Evolutionary conservation across 2,113 vertebrate species (phyloP).

Genomic region (Symphodus melops): DNA sequence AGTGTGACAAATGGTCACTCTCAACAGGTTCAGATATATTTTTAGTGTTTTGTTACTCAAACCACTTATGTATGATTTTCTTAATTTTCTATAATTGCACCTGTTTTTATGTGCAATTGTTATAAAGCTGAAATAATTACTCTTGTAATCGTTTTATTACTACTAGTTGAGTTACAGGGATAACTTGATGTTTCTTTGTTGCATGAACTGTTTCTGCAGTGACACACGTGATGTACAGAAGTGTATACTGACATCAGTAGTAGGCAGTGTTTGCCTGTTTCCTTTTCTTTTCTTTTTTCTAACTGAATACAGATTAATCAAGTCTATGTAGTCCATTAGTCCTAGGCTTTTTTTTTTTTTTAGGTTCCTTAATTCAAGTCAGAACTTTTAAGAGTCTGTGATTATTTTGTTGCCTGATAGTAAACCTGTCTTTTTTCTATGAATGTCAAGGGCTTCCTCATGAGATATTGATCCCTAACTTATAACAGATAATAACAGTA

Average conservation of each 20-base stretch:
- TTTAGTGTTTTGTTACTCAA: constrained; percentile 10
- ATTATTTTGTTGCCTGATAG: constrained; percentile 91
- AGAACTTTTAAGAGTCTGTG: constrained; percentile 88
- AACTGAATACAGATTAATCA: constrained; percentile 58
- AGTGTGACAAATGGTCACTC: constrained; percentile 53
- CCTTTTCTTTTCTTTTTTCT: constrained; percentile 84
- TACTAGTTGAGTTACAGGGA: constrained; percentile 83
- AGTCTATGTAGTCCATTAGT: constrained; percentile 57
- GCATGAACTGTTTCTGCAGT: constrained; percentile 89
- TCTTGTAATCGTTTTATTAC: constrained; percentile 69
- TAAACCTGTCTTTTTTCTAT: constrained; percentile 89
- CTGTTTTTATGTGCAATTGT: constrained; percentile 73
- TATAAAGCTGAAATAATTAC: constrained; percentile 67
- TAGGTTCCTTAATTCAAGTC: constrained; percentile 88
- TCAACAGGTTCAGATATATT: constrained; percentile 44
- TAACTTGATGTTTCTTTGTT: constrained; percentile 88
- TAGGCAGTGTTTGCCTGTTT: constrained; percentile 90
- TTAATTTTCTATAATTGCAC: constrained; percentile 70
- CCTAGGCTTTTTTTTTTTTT: constrained; percentile 46
- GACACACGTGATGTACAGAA: constrained; percentile 88
- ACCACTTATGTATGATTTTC: constrained; percentile 26
- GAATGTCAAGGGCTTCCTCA: constrained; percentile 91
- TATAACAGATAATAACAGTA: constrained; percentile 69
- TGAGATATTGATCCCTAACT: constrained; percentile 87
- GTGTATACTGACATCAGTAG: constrained; percentile 86